Evolutionary conservation across 2,888 invertebrate species (phyloP).

Genomic region (Linnaemya vulpina): DNA sequence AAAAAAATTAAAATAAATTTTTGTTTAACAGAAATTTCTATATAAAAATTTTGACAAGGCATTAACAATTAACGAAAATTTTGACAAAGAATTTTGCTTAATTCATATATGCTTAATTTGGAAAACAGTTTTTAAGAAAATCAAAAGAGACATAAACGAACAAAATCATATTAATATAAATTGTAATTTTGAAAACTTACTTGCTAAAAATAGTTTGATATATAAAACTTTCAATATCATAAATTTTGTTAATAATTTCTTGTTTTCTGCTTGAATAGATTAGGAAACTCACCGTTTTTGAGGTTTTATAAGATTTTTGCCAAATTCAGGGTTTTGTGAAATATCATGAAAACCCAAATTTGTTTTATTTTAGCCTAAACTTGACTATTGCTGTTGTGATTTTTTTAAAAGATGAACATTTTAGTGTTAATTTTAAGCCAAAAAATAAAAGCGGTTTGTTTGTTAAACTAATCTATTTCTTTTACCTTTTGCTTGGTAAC

Average conservation of each 20-base stretch:
- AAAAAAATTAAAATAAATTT: conserved; percentile 76
- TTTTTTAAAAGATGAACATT: conserved; percentile 71
- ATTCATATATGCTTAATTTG: conserved; percentile 31
- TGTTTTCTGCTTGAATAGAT: conserved; percentile 74
- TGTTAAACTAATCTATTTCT: conserved; percentile 76
- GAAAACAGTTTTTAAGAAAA: conserved; percentile 52
- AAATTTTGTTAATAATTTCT: conserved; percentile 42
- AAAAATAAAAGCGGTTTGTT: conserved; percentile 74
- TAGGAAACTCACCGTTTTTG: conserved; percentile 81
- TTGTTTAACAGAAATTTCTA: conserved; percentile 66
- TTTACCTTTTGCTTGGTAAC: conserved; percentile 27
- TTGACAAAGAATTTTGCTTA: conserved; percentile 75
- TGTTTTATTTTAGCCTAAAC: conserved; percentile 65
- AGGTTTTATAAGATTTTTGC: conserved; percentile 72
- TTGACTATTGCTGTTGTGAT: conserved; percentile 78
- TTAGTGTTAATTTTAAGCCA: conserved; percentile 75
- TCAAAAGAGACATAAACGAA: conserved; percentile 45
- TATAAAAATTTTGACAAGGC: conserved; percentile 80
- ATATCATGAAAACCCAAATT: conserved; percentile 17
- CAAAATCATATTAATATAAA: conserved; percentile 50
- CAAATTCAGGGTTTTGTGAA: conserved; percentile 64
- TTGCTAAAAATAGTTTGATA: conserved; percentile 48
- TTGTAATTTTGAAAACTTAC: conserved; percentile 54
- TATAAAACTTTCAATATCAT: conserved; percentile 7
- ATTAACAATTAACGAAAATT: conserved; percentile 81